Evolutionary conservation across 2,797 vertebrate species (phyloP).

Genomic region (Etheostoma nigrum): DNA sequence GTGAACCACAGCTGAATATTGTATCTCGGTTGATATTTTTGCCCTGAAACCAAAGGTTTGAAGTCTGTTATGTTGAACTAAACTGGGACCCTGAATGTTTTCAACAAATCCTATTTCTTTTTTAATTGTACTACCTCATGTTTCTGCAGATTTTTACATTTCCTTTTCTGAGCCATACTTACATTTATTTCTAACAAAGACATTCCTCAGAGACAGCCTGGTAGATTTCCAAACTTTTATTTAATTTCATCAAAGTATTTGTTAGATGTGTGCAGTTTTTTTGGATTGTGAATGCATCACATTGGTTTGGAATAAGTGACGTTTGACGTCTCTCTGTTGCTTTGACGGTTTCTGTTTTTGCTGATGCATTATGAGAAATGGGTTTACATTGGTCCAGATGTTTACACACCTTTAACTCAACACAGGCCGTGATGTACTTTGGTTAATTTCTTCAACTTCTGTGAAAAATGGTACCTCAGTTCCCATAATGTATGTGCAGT

Average conservation of each 20-base stretch:
- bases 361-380: slow-evolving; percentile 14
- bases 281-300: slow-evolving; percentile 6
- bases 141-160: slow-evolving; percentile 42
- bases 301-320: not conserved
- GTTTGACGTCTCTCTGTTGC: not conserved
- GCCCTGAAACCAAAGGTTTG: slow-evolving; percentile 25
- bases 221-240: slow-evolving; percentile 1
- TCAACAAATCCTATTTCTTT: not conserved
- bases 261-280: not conserved
- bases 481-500: not conserved
- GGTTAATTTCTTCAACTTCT: slow-evolving; percentile 1
- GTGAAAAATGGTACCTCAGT: slow-evolving; percentile 31
- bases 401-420: slow-evolving; percentile 23
- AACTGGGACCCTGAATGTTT: slow-evolving; percentile 7
- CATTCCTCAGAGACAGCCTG: slow-evolving; percentile 41
- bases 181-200: slow-evolving; percentile 1
- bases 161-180: slow-evolving; percentile 36
- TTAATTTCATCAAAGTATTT: slow-evolving; percentile 4
- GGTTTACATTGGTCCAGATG: slow-evolving; percentile 31
- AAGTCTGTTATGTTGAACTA: slow-evolving; percentile 20
- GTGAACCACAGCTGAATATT: not conserved
- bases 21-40: not conserved
- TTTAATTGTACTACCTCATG: slow-evolving; percentile 63
- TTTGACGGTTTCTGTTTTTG: not conserved
- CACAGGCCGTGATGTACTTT: slow-evolving; percentile 12